Percentiles rank a stretch among this genome's conserved stretches.
Conservation (phyloP, 2,888 invertebrate genomes). For the Sarcophaga variegata region DNA sequence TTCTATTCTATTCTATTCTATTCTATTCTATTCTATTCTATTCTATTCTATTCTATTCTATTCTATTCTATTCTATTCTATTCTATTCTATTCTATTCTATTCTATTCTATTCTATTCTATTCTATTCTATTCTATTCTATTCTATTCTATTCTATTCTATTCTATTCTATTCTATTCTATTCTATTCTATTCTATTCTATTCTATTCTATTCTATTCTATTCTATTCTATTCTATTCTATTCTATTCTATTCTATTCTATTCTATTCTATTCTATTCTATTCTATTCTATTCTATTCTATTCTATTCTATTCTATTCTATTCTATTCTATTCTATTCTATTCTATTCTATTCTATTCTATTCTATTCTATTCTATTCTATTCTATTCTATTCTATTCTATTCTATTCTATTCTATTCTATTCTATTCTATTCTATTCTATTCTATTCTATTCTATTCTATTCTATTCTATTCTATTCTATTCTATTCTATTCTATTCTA, state of each 20-base stretch:
- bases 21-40: conserved; percentile 30
- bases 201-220: conserved; percentile 42
- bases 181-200: conserved; percentile 43
- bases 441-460: too few relatives aligned
- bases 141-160: conserved; percentile 38
- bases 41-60: conserved; percentile 34
- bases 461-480: too few relatives aligned
- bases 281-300: conserved; percentile 25
- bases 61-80: conserved; percentile 43
- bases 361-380: too few relatives aligned
- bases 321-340: too few relatives aligned
- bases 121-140: conserved; percentile 43
- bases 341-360: too few relatives aligned
- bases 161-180: conserved; percentile 43
- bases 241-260: conserved; percentile 25
- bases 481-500: too few relatives aligned
- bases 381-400: too few relatives aligned
- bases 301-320: conserved; percentile 12
- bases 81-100: conserved; percentile 43
- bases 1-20: conserved; percentile 20
- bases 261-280: conserved; percentile 25
- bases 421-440: too few relatives aligned
- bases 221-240: conserved; percentile 26
- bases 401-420: too few relatives aligned
- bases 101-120: conserved; percentile 43